Conservation (phyloP, 1,140 invertebrate species). For the Chlorops oryzae region DNA sequence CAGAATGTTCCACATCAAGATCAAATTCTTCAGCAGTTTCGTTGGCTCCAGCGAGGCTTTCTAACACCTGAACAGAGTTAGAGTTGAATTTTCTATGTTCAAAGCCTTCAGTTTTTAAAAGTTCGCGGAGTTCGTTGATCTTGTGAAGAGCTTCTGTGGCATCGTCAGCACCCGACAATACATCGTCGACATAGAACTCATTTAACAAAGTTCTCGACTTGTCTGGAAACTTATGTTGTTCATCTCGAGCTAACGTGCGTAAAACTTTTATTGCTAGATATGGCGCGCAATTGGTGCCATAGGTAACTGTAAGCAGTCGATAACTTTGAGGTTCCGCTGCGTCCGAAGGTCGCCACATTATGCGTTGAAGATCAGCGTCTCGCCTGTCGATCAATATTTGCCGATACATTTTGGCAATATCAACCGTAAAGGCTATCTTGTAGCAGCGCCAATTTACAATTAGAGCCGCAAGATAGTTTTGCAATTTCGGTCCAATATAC, state of each 20-base stretch:
- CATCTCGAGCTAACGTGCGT: neutral
- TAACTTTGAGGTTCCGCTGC: neutral
- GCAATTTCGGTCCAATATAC: slow-evolving; percentile 29
- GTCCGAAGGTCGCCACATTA: neutral
- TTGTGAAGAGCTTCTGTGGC: slow-evolving; percentile 21
- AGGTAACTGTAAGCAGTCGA: slow-evolving; percentile 29
- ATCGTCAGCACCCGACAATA: slow-evolving; percentile 30
- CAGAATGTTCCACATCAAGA: neutral
- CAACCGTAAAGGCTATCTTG: slow-evolving; percentile 22
- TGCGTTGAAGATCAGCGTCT: neutral
- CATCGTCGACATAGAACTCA: slow-evolving; percentile 46
- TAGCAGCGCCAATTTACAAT: slow-evolving; percentile 32
- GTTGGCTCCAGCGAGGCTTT: neutral
- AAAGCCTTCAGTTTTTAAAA: neutral
- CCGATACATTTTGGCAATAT: slow-evolving; percentile 37
- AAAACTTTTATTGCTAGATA: slow-evolving; percentile 17
- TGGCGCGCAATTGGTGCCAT: slow-evolving; percentile 24
- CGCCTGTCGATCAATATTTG: slow-evolving; percentile 9
- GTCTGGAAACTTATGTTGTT: slow-evolving; percentile 18
- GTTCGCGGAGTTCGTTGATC: neutral
- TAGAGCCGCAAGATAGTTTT: slow-evolving; percentile 35
- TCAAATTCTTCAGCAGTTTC: neutral
- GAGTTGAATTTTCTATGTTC: neutral
- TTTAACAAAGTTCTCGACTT: slow-evolving; percentile 19
- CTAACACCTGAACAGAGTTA: neutral